phyloP scores from a whole-genome alignment of 2,797 vertebrate genomes.

The Cheirogaleus major region DNA sequence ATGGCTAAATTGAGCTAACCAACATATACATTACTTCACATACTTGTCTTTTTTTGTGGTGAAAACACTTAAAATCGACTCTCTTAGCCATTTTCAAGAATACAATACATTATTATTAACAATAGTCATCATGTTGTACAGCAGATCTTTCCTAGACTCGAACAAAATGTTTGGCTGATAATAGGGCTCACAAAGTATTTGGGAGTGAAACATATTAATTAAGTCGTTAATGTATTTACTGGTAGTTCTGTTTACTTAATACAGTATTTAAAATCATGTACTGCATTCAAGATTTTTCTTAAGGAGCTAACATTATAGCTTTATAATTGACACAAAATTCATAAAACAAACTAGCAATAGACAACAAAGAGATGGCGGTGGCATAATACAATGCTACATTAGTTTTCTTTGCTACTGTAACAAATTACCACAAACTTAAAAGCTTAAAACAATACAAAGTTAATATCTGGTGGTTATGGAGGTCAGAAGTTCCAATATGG shows the following conservation, averaged over 20 bases:
- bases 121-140: neutral
- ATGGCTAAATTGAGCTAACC: neutral
- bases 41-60: neutral
- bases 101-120: neutral
- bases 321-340: constrained; percentile 29
- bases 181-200: neutral
- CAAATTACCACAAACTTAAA: neutral
- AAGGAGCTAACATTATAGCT: neutral
- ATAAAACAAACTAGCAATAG: neutral
- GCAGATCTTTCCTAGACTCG: neutral
- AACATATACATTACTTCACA: neutral
- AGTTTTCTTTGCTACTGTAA: neutral
- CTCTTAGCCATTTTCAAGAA: neutral
- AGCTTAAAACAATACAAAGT: neutral
- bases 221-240: neutral
- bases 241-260: neutral
- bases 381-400: neutral
- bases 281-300: constrained; percentile 18
- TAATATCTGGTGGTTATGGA: neutral
- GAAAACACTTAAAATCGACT: neutral
- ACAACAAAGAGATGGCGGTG: neutral
- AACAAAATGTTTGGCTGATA: neutral
- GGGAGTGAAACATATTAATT: neutral
- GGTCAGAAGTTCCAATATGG: neutral
- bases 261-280: constrained; percentile 5